Conservation (phyloP, 1,140 invertebrate species). For the Macrosteles quadrilineatus region DNA sequence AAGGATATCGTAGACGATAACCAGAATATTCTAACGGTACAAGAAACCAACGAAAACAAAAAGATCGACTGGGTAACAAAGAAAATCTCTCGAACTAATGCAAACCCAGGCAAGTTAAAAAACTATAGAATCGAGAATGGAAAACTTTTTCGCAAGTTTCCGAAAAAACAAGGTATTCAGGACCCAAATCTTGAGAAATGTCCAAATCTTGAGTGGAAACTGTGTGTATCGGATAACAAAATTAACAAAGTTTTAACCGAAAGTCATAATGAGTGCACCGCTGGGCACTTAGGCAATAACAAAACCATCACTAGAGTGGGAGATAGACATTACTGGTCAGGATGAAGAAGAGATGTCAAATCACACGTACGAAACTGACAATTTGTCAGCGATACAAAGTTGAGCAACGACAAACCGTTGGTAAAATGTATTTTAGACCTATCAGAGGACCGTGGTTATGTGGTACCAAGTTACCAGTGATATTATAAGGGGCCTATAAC, state of each 20-base stretch:
- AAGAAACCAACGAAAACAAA: too few species aligned
- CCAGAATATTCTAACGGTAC: too few species aligned
- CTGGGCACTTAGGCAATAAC: not conserved
- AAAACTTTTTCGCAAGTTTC: too few species aligned
- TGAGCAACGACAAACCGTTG: not conserved
- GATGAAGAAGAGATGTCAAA: not conserved
- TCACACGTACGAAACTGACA: not conserved
- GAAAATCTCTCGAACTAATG: too few species aligned
- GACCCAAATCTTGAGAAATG: too few species aligned
- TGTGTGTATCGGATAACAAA: not conserved
- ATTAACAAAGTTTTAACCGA: not conserved
- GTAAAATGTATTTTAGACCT: not conserved
- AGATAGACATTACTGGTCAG: not conserved
- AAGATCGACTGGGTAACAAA: too few species aligned
- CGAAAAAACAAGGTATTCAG: too few species aligned
- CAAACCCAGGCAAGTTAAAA: too few species aligned
- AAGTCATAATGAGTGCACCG: not conserved
- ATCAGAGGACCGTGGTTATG: not conserved
- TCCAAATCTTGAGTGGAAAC: not conserved
- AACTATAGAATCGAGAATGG: too few species aligned
- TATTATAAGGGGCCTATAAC: conserved; percentile 51
- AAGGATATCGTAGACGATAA: too few species aligned
- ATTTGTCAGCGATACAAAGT: not conserved
- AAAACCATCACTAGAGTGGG: not conserved
- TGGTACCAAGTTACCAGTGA: conserved; percentile 45